Percentiles rank a stretch among this genome's conserved stretches.
These are phyloP conservation scores for Nipponacmea schrenckii DNA, from an alignment of 2,888 invertebrate genomes.

Conservation along the genomic window DNA sequence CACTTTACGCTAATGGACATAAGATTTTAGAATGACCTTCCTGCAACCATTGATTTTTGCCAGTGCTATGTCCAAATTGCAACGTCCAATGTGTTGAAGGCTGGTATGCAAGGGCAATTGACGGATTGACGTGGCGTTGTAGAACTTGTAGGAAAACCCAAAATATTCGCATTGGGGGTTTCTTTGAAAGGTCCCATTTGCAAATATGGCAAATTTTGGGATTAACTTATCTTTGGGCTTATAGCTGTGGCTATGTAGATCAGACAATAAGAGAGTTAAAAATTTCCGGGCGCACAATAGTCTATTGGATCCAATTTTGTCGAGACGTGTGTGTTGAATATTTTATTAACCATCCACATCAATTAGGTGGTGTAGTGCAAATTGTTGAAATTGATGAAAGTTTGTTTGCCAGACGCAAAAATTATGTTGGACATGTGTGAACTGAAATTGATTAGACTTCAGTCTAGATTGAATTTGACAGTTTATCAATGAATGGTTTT, in stretches of 20 bases:
- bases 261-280: neutral
- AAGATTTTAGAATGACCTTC: no score
- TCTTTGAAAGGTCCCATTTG: neutral
- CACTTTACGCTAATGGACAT: no score
- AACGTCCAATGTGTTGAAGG: neutral
- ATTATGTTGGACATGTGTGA: no score
- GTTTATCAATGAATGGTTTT: no score
- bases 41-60: no score
- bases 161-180: neutral
- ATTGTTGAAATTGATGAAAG: no score
- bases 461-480: no score
- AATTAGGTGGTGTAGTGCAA: neutral
- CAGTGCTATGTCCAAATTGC: neutral
- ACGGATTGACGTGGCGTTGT: neutral
- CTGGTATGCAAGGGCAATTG: neutral
- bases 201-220: neutral
- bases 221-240: neutral
- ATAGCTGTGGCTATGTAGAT: neutral
- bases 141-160: neutral
- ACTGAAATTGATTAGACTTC: no score
- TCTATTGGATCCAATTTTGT: neutral
- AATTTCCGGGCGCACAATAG: neutral
- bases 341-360: neutral
- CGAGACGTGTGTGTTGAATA: neutral
- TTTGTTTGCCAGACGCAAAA: neutral